Conservation (phyloP, 1,140 invertebrate genomes). For the Pogonognathellus flavescens region DNA sequence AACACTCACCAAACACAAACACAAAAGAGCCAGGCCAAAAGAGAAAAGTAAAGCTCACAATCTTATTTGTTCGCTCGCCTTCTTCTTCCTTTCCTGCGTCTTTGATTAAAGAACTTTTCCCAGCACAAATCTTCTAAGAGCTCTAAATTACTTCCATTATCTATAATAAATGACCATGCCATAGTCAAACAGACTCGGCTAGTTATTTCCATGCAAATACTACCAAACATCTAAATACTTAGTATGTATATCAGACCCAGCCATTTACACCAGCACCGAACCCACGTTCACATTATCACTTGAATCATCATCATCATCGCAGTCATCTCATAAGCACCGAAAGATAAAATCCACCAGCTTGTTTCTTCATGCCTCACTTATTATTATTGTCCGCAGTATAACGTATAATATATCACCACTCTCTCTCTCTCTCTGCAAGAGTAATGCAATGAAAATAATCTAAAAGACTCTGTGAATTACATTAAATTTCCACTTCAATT, state of each 20-base stretch:
- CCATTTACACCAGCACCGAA: no score
- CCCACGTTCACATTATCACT: no score
- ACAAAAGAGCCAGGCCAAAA: background rate
- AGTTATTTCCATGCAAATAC: background rate
- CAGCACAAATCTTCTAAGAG: constrained; percentile 27
- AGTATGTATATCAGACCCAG: background rate
- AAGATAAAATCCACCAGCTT: no score
- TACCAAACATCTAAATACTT: background rate
- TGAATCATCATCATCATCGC: no score
- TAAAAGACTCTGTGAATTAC: no score
- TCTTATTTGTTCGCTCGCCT: constrained; percentile 17
- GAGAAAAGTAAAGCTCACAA: constrained; percentile 34
- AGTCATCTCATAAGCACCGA: no score
- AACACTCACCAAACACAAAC: background rate
- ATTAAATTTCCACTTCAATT: no score
- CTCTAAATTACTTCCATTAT: constrained; percentile 49
- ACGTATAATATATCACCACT: no score
- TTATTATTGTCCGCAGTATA: no score
- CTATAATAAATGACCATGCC: constrained; percentile 30
- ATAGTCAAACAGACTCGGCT: background rate
- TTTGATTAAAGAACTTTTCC: constrained; percentile 43
- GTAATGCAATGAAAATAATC: no score
- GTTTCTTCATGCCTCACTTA: no score
- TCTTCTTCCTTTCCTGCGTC: background rate
- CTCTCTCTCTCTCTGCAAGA: no score